Percentiles rank a stretch among this genome's conserved stretches.
Evolutionary conservation across 2,113 vertebrate species (phyloP).

Genomic region (Sinocyclocheilus rhinocerous): DNA sequence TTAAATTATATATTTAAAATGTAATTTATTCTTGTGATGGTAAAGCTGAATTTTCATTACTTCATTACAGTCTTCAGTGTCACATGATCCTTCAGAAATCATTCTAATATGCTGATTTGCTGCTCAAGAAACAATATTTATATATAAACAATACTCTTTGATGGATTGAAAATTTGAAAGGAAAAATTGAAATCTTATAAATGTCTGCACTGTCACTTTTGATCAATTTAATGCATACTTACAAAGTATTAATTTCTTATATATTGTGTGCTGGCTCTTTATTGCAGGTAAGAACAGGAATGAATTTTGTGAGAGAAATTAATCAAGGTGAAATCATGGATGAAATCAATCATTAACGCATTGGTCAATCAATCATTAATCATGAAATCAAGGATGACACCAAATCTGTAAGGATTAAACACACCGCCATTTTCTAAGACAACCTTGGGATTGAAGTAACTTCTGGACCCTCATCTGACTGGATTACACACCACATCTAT

Average conservation of each 20-base stretch:
- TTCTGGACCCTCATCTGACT: neutral
- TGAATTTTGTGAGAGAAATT: neutral
- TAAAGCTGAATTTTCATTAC: neutral
- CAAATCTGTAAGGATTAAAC: conserved; percentile 14
- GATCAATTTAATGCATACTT: no score
- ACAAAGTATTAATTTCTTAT: no score
- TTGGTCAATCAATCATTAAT: no score
- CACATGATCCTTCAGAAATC: neutral
- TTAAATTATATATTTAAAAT: no score
- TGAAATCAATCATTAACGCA: no score
- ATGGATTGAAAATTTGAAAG: no score
- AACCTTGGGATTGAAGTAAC: neutral
- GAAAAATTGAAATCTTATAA: no score
- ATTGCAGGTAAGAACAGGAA: conserved; percentile 19
- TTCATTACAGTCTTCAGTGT: neutral
- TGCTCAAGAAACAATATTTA: no score
- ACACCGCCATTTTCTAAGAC: neutral
- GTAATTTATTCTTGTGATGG: no score
- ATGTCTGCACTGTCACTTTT: no score
- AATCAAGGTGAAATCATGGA: neutral
- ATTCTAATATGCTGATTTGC: neutral
- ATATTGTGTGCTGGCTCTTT: neutral
- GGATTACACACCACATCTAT: neutral
- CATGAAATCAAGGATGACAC: no score
- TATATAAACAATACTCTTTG: no score